Percentiles rank a stretch among this genome's conserved stretches.
Evolutionary conservation across 2,888 invertebrate genomes (phyloP).

Genomic region (Anoplius nigerrimus): DNA sequence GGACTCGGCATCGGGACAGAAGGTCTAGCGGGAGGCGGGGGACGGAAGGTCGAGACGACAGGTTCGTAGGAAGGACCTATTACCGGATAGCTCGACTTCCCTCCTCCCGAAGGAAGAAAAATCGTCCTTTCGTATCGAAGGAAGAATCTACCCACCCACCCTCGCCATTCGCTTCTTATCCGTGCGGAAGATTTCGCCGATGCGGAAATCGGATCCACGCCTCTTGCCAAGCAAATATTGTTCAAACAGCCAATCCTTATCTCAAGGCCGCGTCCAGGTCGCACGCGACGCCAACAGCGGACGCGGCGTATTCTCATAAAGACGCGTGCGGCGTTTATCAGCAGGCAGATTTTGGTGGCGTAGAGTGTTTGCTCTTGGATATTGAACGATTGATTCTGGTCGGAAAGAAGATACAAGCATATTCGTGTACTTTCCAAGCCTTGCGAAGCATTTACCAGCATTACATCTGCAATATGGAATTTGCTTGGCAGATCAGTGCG

Average conservation of each 20-base stretch:
- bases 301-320: too few relatives aligned
- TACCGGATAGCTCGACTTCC: slow-evolving; percentile 8
- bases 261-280: background rate
- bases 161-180: slow-evolving; percentile 2
- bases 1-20: too few relatives aligned
- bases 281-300: too few relatives aligned
- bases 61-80: slow-evolving; percentile 1
- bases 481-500: too few relatives aligned
- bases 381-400: too few relatives aligned
- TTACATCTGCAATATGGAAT: too few relatives aligned
- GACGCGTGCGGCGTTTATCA: too few relatives aligned
- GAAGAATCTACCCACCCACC: background rate
- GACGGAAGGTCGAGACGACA: background rate
- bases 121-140: background rate
- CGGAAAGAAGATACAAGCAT: too few relatives aligned
- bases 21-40: background rate
- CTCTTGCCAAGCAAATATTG: slow-evolving; percentile 26
- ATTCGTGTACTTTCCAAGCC: too few relatives aligned
- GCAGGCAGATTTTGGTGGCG: too few relatives aligned
- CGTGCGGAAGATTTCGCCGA: slow-evolving; percentile 15
- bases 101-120: background rate
- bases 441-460: too few relatives aligned
- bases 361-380: too few relatives aligned
- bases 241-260: background rate
- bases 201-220: slow-evolving; percentile 19